Conservation (phyloP, 2,888 invertebrate genomes). For the Chymomyza procnemis region DNA sequence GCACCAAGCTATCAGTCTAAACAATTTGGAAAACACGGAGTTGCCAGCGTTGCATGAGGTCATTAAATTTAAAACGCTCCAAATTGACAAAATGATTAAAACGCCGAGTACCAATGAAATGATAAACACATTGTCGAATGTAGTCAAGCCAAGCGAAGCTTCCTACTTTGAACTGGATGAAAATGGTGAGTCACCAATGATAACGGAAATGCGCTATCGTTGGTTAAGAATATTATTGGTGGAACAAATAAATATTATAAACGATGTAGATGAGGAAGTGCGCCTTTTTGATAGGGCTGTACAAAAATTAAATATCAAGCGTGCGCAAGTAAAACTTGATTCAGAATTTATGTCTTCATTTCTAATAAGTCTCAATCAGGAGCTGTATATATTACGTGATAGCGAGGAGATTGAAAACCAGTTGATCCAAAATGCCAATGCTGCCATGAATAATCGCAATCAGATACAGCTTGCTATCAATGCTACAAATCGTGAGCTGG, state of each 20-base stretch:
- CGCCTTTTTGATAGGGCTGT: constrained; percentile 84
- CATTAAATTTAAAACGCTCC: constrained; percentile 46
- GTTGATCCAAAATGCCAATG: constrained; percentile 82
- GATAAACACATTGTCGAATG: constrained; percentile 21
- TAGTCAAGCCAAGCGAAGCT: constrained; percentile 48
- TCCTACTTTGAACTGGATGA: constrained; percentile 50
- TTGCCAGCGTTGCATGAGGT: constrained; percentile 45
- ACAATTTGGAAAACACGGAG: constrained; percentile 11
- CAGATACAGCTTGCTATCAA: constrained; percentile 76
- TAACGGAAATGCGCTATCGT: constrained; percentile 59
- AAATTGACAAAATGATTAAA: constrained; percentile 41
- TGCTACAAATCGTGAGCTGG: constrained; percentile 64
- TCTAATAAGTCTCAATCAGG: constrained; percentile 85
- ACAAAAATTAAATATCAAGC: constrained; percentile 80
- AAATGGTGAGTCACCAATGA: constrained; percentile 43
- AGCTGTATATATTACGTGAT: constrained; percentile 85
- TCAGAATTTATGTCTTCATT: constrained; percentile 82
- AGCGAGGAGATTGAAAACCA: constrained; percentile 85
- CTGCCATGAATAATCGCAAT: constrained; percentile 80
- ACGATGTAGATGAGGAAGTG: constrained; percentile 81
- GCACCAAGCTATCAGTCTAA: constrained; percentile 8
- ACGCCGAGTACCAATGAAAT: constrained; percentile 37
- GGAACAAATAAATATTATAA: constrained; percentile 84
- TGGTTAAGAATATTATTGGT: constrained; percentile 80
- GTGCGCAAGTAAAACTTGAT: constrained; percentile 82